Percentiles rank a stretch among this genome's conserved stretches.
phyloP scores from a whole-genome alignment of 2,888 invertebrate genomes.

The Synanthedon formicaeformis region DNA sequence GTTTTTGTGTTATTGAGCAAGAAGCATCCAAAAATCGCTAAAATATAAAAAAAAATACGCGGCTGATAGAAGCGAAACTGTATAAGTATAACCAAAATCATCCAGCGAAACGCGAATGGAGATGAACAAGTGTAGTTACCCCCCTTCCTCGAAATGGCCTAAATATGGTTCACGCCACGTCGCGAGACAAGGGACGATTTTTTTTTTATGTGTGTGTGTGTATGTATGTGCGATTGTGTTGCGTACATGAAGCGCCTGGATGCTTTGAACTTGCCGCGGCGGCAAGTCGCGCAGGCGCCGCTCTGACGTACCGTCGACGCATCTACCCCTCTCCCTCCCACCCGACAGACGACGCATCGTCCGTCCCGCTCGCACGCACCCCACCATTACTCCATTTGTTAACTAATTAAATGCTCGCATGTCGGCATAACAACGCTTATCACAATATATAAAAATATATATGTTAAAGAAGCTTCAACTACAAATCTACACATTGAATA shows the following conservation, averaged over 20 bases:
- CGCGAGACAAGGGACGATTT: too few species aligned
- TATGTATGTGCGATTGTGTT: conserved; percentile 18
- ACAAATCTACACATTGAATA: conserved; percentile 61
- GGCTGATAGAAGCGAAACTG: too few species aligned
- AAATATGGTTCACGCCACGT: too few species aligned
- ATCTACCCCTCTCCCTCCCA: not conserved
- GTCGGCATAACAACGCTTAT: conserved; percentile 68
- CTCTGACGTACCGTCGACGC: not conserved
- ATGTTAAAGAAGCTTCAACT: conserved; percentile 67
- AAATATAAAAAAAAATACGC: too few species aligned
- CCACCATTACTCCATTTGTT: conserved; percentile 31
- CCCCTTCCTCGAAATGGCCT: too few species aligned
- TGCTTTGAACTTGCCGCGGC: conserved; percentile 57
- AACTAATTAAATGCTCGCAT: conserved; percentile 67
- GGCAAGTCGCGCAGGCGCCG: conserved; percentile 65
- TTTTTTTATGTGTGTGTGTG: too few species aligned
- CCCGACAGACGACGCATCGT: not conserved
- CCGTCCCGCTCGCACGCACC: not conserved
- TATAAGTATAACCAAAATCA: too few species aligned
- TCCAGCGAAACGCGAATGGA: too few species aligned
- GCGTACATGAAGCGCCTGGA: conserved; percentile 43
- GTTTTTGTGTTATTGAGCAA: too few species aligned
- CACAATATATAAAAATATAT: conserved; percentile 68
- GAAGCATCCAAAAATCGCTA: too few species aligned
- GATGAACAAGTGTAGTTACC: too few species aligned